Conservation (phyloP, 2,797 vertebrate species). For the Epinephelus awoara region DNA sequence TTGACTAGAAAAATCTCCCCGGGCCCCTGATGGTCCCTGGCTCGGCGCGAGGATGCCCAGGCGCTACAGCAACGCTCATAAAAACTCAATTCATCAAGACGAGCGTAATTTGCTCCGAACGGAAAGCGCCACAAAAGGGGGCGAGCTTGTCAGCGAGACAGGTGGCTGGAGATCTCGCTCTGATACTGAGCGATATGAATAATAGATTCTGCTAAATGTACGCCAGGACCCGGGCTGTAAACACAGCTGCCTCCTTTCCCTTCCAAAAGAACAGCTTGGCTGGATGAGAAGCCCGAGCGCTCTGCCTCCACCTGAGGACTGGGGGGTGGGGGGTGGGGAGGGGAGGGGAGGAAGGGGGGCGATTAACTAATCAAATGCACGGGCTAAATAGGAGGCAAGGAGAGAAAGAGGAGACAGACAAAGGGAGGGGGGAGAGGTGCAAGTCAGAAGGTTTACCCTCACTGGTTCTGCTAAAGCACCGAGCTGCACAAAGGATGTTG, state of each 20-base stretch:
- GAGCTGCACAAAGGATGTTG: constrained; percentile 71
- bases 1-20: constrained; percentile 84
- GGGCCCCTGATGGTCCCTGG: constrained; percentile 92
- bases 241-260: constrained; percentile 99
- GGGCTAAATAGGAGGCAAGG: constrained; percentile 86
- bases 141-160: constrained; percentile 99
- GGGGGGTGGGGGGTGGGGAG: constrained; percentile 35
- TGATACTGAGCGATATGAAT: constrained; percentile 99
- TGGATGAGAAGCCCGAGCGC: constrained; percentile 92
- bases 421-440: constrained; percentile 68
- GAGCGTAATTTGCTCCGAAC: constrained; percentile 99
- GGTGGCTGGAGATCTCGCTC: constrained; percentile 99
- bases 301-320: constrained; percentile 98
- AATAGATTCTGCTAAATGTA: constrained; percentile 99
- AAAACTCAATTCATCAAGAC: constrained; percentile 99
- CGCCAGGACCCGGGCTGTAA: constrained; percentile 99
- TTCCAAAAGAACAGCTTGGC: constrained; percentile 99
- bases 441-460: constrained; percentile 72
- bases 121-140: constrained; percentile 99
- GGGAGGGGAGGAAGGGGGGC: constrained; percentile 20
- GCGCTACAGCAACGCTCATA: constrained; percentile 97
- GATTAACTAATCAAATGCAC: constrained; percentile 90
- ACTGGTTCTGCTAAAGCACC: constrained; percentile 36
- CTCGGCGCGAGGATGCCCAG: constrained; percentile 90
- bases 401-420: constrained; percentile 77